Evolutionary conservation across 2,797 vertebrate species (phyloP), one percentile per base, ranked within the genome.

Genomic region (Bovichtus variegatus): DNA sequence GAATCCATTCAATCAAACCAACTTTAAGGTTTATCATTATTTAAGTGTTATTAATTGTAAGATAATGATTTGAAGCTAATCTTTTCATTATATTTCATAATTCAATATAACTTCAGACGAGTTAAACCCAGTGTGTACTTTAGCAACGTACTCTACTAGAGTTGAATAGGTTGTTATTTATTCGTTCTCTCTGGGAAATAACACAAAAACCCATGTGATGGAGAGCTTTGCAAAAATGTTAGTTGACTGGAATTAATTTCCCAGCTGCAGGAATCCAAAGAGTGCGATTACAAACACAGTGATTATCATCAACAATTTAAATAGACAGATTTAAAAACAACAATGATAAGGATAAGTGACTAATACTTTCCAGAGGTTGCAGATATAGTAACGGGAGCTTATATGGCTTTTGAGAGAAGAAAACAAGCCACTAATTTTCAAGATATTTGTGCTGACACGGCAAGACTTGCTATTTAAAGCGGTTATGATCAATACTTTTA

Each of bases 181-280:
- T 68, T 55, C 61, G 44, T 46, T 76, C 80, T 74, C 78, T 9
- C 1, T 43, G 62, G 82, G 50, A 47, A 78, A 80, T 51, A 54
- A 46, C 51, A 29, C 27, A 67, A 58, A 74, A 81, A 84, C 79
- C 59, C 74, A 76, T 84, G 67, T 63, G 74, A 87, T 70, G 57
- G 71, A 81, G 51, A 77, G 59, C 71, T 78, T 85, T 83, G 62
- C 55, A 68, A 73, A 87, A 83, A 79, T 82, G 68, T 85, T 80
- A 78, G 63, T 80, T 77, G 63, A 87, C 49, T 76, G 58, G 62
- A 87, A 80, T 79, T 89, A 76, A 86, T 91, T 86, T 84, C 83
- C 74, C 57, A 59, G 78, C 50, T 72, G 71, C 61, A 81, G 16
- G 18, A 74, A 73, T 80, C 87, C 44, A 80, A 81, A 86, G 38